Conservation (phyloP, 2,888 invertebrate genomes). For the Marronus borbonicus region DNA sequence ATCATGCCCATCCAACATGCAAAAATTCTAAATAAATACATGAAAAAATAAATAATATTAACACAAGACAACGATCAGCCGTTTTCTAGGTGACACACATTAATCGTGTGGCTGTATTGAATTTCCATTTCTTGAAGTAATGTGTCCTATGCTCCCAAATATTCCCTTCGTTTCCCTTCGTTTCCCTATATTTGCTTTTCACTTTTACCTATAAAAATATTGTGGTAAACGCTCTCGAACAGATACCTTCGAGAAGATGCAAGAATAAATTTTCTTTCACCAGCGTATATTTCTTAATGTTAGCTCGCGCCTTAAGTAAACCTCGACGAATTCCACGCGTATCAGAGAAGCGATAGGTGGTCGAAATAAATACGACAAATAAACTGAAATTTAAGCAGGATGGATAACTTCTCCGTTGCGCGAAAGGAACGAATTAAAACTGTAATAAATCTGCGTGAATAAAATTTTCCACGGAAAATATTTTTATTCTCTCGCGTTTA, state of each 20-base stretch:
- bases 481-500: slow-evolving; percentile 50
- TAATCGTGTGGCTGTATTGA: too few species aligned
- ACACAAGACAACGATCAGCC: too few species aligned
- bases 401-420: slow-evolving; percentile 47
- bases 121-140: too few species aligned
- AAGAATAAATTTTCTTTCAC: slow-evolving; percentile 1
- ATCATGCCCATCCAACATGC: too few species aligned
- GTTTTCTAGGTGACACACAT: too few species aligned
- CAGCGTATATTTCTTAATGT: slow-evolving; percentile 18
- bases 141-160: too few species aligned
- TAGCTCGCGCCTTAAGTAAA: not conserved
- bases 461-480: slow-evolving; percentile 49
- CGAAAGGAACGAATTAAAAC: slow-evolving; percentile 49
- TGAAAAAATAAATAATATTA: too few species aligned
- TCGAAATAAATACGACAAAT: slow-evolving; percentile 52
- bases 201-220: too few species aligned
- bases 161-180: too few species aligned
- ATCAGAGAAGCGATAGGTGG: slow-evolving; percentile 9
- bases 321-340: slow-evolving; percentile 1
- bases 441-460: slow-evolving; percentile 50
- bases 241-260: not conserved
- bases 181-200: too few species aligned
- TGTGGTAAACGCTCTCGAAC: not conserved
- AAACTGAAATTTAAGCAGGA: slow-evolving; percentile 52
- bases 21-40: too few species aligned